Base-by-base conservation (phyloP, 2,797 vertebrate species). In the Choloepus didactylus region DNA sequence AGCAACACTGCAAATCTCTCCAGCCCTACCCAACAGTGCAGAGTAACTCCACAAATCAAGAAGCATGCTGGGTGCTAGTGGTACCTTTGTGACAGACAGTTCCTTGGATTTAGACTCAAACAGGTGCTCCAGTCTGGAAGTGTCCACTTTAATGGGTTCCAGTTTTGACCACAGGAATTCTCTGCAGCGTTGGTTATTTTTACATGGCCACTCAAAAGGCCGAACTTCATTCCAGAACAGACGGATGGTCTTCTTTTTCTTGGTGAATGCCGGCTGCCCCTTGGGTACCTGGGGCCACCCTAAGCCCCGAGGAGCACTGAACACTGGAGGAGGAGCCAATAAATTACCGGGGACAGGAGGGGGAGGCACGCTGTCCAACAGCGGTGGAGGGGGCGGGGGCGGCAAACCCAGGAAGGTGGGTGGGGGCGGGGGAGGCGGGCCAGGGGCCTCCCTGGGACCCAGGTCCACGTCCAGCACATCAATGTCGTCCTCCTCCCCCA, bases 41-140 rank as follows among this genome's bases (percentile, higher is more conserved):
- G 84, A 59, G 80, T 16, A 81, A 59, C n/a, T 21, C 19, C 67
- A 76, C n/a, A 44, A 84, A 84, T 93, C 70, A 95, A 96, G 95
- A 11, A 97, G 87, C 38, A 96, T 94, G 88, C 76, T 51, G 73
- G 96, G 96, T 82, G 91, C 3, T 38, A 92, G 89, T 14, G 70
- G 93, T 99, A 99, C 99, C 99, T 99, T 99, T 41, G 99, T 99
- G 97, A 99, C 99, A 89, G 99, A 99, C 97, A 99, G 98, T 98
- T 99, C 99, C 98, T 99, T 99, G 97, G 99, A 99, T 94, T 99
- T 99, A 66, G 99, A 99, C 98, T 99, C 99, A 98, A 99, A 99
- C 97, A 99, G 99, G 98, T 99, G 99, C 98, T 99, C 99, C 98
- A 99, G 98, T 97, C 99, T 99, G 98, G 99, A 99, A 19, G 99